These are phyloP conservation scores for Dioctria linearis DNA, from an alignment of 2,888 invertebrate genomes.

Conservation along the genomic window DNA sequence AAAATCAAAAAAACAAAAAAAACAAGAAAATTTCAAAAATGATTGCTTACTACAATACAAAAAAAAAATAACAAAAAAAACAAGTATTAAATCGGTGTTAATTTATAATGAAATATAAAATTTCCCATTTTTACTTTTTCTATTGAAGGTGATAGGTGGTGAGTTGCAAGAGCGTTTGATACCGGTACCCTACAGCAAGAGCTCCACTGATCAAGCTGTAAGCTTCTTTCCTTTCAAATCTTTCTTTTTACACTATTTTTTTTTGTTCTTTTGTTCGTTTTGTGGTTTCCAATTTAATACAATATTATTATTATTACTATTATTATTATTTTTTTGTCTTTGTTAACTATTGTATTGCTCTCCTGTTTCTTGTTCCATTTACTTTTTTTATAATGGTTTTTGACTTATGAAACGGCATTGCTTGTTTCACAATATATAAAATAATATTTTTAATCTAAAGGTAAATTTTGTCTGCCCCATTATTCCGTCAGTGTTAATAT, in stretches of 20 bases:
- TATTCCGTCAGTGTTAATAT: slow-evolving; percentile 4
- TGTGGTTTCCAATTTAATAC: background rate
- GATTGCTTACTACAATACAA: too few relatives aligned
- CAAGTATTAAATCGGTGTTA: slow-evolving; percentile 48
- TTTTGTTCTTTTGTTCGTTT: slow-evolving; percentile 21
- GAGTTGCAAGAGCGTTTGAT: slow-evolving; percentile 99
- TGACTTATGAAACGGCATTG: slow-evolving; percentile 50
- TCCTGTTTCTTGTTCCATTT: slow-evolving; percentile 1
- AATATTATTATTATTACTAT: background rate
- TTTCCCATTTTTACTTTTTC: slow-evolving; percentile 73
- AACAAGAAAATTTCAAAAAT: slow-evolving; percentile 20
- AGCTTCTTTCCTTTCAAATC: slow-evolving; percentile 80
- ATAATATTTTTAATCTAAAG: background rate
- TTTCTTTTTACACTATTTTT: slow-evolving; percentile 65
- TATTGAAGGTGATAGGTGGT: slow-evolving; percentile 99
- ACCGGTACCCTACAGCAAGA: slow-evolving; percentile 99
- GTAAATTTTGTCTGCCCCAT: slow-evolving; percentile 16
- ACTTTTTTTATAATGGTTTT: slow-evolving; percentile 16
- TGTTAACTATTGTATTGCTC: slow-evolving; percentile 5
- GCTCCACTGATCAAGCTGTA: slow-evolving; percentile 99
- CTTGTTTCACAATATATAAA: slow-evolving; percentile 39
- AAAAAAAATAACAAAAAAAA: slow-evolving; percentile 54
- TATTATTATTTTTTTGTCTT: slow-evolving; percentile 36
- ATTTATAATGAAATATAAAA: slow-evolving; percentile 54
- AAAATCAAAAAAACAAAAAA: slow-evolving; percentile 21